Conservation (phyloP, 2,113 vertebrate genomes). For the Dipodomys ordii region DNA sequence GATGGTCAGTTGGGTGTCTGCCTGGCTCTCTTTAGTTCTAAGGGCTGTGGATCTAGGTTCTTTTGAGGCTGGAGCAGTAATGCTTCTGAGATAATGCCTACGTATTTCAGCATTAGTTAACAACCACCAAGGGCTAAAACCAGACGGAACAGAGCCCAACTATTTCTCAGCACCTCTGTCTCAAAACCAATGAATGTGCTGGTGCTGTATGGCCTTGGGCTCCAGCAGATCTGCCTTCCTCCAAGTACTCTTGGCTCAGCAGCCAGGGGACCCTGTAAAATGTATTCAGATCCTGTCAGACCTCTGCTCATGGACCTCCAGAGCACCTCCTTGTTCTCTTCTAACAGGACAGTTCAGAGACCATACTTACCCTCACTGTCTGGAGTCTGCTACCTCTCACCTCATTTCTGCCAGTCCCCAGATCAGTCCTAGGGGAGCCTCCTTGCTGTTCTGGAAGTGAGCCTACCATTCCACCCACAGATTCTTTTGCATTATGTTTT, state of each 20-base stretch:
- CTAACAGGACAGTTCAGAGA: not conserved
- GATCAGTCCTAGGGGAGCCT: not conserved
- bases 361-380: not conserved
- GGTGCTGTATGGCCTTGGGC: not conserved
- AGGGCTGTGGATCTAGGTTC: not conserved
- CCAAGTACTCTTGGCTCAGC: constrained; percentile 17
- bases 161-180: not conserved
- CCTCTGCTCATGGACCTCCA: constrained; percentile 18
- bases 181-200: too few species aligned
- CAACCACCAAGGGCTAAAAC: not conserved
- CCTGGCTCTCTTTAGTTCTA: not conserved
- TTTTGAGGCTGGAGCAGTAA: not conserved
- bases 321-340: not conserved
- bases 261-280: constrained; percentile 8
- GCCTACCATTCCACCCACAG: not conserved
- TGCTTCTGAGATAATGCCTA: not conserved
- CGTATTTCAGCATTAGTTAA: not conserved
- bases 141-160: not conserved
- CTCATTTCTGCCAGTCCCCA: not conserved
- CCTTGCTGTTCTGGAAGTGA: constrained; percentile 28
- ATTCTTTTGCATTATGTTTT: constrained; percentile 13
- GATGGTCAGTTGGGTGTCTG: not conserved
- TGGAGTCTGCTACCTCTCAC: not conserved
- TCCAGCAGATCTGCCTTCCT: not conserved
- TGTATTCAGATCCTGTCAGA: constrained; percentile 23